A percentile compares a stretch with the other conserved stretches of the same genome.
Conservation (phyloP, 2,113 vertebrate species). For the Osmerus eperlanus region DNA sequence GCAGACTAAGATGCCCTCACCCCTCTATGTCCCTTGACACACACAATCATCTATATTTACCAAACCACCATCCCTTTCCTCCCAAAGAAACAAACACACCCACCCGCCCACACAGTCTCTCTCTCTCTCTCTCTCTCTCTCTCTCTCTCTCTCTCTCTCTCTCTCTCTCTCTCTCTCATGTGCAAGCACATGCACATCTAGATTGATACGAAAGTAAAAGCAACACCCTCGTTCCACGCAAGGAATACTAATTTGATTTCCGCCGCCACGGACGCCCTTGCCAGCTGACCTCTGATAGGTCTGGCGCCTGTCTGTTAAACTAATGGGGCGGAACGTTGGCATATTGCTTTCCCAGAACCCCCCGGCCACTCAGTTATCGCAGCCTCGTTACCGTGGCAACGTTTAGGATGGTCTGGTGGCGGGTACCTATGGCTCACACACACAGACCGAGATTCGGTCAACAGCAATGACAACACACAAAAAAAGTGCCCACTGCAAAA, state of each 20-base stretch:
- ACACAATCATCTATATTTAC: neutral
- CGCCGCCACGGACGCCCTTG: constrained; percentile 58
- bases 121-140: constrained; percentile 9
- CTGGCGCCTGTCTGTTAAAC: constrained; percentile 72
- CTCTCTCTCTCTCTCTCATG: constrained; percentile 5
- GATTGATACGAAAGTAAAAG: constrained; percentile 64
- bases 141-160: constrained; percentile 6
- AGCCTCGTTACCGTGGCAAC: constrained; percentile 73
- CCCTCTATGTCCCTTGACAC: neutral
- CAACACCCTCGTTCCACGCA: constrained; percentile 57
- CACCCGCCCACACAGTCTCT: neutral
- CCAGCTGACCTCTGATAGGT: constrained; percentile 72
- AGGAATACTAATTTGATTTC: constrained; percentile 63
- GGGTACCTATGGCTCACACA: constrained; percentile 7
- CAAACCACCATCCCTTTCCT: neutral
- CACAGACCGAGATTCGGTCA: neutral
- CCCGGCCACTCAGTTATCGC: constrained; percentile 71
- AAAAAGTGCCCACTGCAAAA: too few species aligned
- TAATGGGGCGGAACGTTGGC: constrained; percentile 72
- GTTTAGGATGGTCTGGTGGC: constrained; percentile 61
- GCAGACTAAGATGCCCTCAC: neutral
- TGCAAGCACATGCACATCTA: constrained; percentile 35
- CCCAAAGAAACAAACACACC: neutral
- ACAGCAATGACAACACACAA: too few species aligned
- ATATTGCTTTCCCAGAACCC: constrained; percentile 74